Evolutionary conservation across 2,888 invertebrate species (phyloP).

Genomic region (Andrena fulva): DNA sequence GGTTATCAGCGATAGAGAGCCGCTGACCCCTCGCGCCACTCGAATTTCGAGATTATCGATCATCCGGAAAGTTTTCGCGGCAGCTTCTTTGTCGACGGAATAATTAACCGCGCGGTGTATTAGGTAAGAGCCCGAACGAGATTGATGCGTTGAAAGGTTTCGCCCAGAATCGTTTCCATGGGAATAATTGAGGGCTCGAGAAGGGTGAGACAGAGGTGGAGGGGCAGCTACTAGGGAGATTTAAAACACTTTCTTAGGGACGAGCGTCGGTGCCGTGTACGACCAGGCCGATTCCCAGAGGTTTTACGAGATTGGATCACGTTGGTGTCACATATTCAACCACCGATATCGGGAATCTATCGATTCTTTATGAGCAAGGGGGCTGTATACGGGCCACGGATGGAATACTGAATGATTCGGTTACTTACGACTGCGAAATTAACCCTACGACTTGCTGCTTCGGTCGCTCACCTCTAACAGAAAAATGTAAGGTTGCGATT

Average conservation of each 20-base stretch:
- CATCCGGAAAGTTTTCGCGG: constrained; percentile 60
- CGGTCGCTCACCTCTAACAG: constrained; percentile 54
- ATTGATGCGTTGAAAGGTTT: constrained; percentile 78
- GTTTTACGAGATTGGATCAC: constrained; percentile 66
- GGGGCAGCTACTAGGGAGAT: constrained; percentile 52
- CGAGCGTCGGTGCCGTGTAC: constrained; percentile 7
- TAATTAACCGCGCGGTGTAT: constrained; percentile 76
- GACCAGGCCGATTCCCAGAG: constrained; percentile 50
- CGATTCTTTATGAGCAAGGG: constrained; percentile 25
- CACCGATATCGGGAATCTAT: constrained; percentile 48
- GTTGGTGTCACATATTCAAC: constrained; percentile 47
- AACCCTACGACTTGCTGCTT: neutral
- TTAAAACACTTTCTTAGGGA: constrained; percentile 70
- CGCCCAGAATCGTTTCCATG: constrained; percentile 74
- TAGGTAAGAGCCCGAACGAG: constrained; percentile 73
- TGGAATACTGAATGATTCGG: neutral
- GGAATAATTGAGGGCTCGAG: constrained; percentile 74
- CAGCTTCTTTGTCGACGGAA: constrained; percentile 70
- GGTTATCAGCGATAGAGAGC: constrained; percentile 64
- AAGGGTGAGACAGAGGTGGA: constrained; percentile 49
- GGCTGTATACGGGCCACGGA: neutral
- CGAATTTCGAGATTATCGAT: constrained; percentile 66
- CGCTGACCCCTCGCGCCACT: constrained; percentile 47
- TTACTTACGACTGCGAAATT: constrained; percentile 17
- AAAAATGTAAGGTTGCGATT: neutral